A percentile compares a stretch with the other conserved stretches of the same genome.
Evolutionary conservation across 2,888 invertebrate genomes (phyloP).

Genomic region (Eristalinus aeneus): DNA sequence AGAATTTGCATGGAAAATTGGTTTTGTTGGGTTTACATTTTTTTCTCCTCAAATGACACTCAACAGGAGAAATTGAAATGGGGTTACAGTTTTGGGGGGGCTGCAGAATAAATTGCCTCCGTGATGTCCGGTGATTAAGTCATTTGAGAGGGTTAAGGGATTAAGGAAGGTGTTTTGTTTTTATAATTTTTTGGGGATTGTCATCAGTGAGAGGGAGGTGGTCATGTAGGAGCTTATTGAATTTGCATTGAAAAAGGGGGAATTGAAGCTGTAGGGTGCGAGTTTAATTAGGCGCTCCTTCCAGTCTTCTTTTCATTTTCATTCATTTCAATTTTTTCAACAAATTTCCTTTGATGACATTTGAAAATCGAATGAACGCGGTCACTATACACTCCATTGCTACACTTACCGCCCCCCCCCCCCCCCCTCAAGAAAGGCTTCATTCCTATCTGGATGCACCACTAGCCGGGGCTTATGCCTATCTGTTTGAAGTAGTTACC

Average conservation of each 20-base stretch:
- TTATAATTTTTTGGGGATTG: not conserved
- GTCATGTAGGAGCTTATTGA: not conserved
- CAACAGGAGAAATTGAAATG: not conserved
- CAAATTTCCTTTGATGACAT: too few relatives aligned
- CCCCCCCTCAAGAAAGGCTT: constrained; percentile 97
- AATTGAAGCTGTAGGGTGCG: too few relatives aligned
- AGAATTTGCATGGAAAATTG: not conserved
- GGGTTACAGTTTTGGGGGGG: not conserved
- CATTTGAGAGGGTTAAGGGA: not conserved
- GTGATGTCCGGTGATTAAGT: not conserved
- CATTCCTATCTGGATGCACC: constrained; percentile 96
- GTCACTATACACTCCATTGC: too few relatives aligned
- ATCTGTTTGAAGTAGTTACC: constrained; percentile 99
- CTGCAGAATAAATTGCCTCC: not conserved
- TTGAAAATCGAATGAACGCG: too few relatives aligned
- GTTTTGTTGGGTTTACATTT: not conserved
- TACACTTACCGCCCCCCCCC: too few relatives aligned
- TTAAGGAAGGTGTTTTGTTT: not conserved
- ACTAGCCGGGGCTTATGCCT: constrained; percentile 99
- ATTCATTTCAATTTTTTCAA: too few relatives aligned
- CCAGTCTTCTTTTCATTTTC: too few relatives aligned
- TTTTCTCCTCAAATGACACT: not conserved
- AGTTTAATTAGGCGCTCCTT: too few relatives aligned
- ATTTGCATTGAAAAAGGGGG: too few relatives aligned
- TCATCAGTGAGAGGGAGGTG: not conserved